Base-by-base conservation (phyloP, 1,140 invertebrate genomes). In the Brachionus sp. region DNA sequence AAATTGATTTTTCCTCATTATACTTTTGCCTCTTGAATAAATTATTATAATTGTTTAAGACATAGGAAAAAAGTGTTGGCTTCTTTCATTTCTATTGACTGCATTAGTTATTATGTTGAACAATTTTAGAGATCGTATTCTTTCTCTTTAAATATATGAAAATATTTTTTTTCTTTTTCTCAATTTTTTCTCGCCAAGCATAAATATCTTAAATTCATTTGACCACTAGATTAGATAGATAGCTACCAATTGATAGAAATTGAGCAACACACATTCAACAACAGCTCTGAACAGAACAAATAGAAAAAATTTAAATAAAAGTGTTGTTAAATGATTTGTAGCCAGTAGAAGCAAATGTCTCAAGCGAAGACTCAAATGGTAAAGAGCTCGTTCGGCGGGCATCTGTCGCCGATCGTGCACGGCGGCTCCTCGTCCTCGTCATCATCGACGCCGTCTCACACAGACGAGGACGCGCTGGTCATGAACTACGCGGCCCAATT, bases 51-150 rank as follows among this genome's bases (percentile, higher is more conserved):
- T 70, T 57, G 4, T 2, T 57, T 16, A 29, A 29, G 29, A 29
- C 29, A 29, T 29, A 29, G 3, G 3, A 29, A 29, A 29, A n/a
- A 53, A 23, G 4, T 9, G 6, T 53, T 53, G 50, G 50, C 37
- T 19, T 68, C 29, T 68, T 70, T 70, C 16, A 37, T 39, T 70
- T n/a, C 37, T 33, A 2, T 37, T 37, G 35, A 37, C 37, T 70
- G 16, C 37, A 19, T 70, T 70, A 37, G 12, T 70, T 70, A 66
- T 66, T 33, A 37, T 23, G 23, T 25, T 25, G 19, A 70, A 70
- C 66, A 70, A 70, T 70, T 70, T 70, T n/a, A n/a, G n/a, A 39
- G 35, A 70, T 70, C 66, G 66, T 70, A 70, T 70, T 64, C 62
- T 64, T 29, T n/a, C 23, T 64, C 35, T 70, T n/a, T n/a, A n/a